A percentile compares a stretch with the other conserved stretches of the same genome.
Evolutionary conservation across 23 tunicate genomes (phyloP).

Genomic region (Pegea sp.): DNA sequence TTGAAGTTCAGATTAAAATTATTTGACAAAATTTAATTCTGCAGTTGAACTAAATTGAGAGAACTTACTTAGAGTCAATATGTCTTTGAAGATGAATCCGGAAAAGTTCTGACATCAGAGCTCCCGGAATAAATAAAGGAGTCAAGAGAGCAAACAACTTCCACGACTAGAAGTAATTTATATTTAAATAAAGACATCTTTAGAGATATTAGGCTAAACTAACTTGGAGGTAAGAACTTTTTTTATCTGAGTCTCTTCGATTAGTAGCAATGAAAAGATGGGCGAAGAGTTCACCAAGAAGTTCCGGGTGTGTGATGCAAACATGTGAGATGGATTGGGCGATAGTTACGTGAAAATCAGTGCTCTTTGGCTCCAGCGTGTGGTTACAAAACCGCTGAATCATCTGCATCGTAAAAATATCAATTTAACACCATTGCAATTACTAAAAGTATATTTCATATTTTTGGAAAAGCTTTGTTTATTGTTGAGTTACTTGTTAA

Average conservation of each 20-base stretch:
- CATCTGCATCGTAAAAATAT: no score
- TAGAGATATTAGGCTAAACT: not conserved
- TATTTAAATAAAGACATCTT: not conserved
- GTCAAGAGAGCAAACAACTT: conserved; percentile 51
- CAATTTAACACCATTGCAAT: no score
- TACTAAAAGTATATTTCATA: no score
- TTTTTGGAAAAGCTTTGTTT: no score
- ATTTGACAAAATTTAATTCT: no score
- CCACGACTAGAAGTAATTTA: conserved; percentile 32
- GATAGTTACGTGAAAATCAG: conserved; percentile 73
- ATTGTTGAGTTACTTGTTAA: no score
- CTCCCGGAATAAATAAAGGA: conserved; percentile 51
- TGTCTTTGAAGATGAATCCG: conserved; percentile 29
- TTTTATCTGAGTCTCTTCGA: conserved; percentile 15
- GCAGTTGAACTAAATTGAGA: not conserved
- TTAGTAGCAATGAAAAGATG: conserved; percentile 60
- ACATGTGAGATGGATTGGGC: conserved; percentile 42
- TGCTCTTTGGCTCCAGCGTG: conserved; percentile 17
- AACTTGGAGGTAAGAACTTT: conserved; percentile 30
- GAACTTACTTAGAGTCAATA: conserved; percentile 30
- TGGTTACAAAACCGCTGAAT: conserved; percentile 42
- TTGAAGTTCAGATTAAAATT: no score
- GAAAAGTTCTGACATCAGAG: conserved; percentile 13
- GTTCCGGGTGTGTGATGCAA: conserved; percentile 37
- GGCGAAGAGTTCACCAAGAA: conserved; percentile 40